Evolutionary conservation across 2,113 vertebrate genomes (phyloP).

Genomic region (Neolamprologus sp.): DNA sequence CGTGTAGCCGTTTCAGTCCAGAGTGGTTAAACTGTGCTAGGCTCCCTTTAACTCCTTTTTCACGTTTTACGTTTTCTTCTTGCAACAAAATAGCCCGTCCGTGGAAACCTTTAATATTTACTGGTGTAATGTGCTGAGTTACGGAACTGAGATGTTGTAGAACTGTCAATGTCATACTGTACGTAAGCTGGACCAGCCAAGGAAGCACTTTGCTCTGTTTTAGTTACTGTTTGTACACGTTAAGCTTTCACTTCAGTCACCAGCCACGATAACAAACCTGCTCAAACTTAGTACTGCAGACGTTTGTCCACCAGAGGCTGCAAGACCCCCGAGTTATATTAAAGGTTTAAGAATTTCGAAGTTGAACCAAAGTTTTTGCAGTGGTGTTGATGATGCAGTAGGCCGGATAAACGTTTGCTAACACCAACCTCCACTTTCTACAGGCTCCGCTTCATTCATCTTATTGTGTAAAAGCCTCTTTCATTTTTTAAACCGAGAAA

Average conservation of each 20-base stretch:
- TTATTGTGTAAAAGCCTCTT: not conserved
- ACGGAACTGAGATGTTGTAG: not conserved
- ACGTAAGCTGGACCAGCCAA: not conserved
- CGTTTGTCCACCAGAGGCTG: slow-evolving; percentile 25
- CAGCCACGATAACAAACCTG: not conserved
- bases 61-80: not conserved
- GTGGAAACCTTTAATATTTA: not conserved
- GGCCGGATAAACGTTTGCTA: not conserved
- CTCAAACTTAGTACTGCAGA: not conserved
- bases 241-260: not conserved
- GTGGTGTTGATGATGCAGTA: not conserved
- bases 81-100: not conserved
- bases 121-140: fast-evolving
- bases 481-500: not conserved
- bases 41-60: not conserved
- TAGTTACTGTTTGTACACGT: not conserved
- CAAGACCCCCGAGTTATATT: not conserved
- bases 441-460: not conserved
- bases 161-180: not conserved
- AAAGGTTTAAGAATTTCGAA: not conserved
- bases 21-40: not conserved
- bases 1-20: not conserved
- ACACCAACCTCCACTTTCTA: not conserved
- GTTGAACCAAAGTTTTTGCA: not conserved
- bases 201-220: not conserved